phyloP scores from a whole-genome alignment of 2,888 invertebrate genomes.

The Nomada fabriciana region DNA sequence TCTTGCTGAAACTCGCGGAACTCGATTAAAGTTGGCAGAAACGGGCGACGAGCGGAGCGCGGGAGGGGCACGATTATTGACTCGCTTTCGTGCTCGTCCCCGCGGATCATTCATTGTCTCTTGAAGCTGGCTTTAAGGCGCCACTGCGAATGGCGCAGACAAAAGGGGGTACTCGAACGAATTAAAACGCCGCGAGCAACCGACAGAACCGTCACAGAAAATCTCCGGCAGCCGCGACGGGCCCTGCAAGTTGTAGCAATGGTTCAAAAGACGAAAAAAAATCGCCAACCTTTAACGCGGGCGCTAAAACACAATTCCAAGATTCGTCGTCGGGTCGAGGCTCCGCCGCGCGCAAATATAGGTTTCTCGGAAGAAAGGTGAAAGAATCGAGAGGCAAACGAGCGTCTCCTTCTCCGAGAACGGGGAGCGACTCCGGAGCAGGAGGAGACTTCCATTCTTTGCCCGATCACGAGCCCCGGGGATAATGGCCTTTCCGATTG shows the following conservation, averaged over 20 bases:
- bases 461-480: background rate
- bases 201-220: too few relatives aligned
- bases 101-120: background rate
- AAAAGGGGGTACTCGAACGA: too few relatives aligned
- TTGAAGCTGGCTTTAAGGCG: background rate
- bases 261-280: background rate
- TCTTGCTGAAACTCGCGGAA: background rate
- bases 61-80: background rate
- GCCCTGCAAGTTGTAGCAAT: too few relatives aligned
- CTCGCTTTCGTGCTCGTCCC: background rate
- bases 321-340: too few relatives aligned
- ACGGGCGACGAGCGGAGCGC: background rate
- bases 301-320: too few relatives aligned
- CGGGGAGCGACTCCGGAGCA: constrained; percentile 3
- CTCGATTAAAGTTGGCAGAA: constrained; percentile 5
- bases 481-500: background rate
- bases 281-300: background rate
- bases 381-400: constrained; percentile 36
- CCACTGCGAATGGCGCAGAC: too few relatives aligned
- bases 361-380: constrained; percentile 48
- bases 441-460: background rate
- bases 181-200: too few relatives aligned
- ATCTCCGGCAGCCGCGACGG: too few relatives aligned
- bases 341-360: constrained; percentile 37
- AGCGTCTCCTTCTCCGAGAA: background rate